A percentile compares a stretch with the other conserved stretches of the same genome.
Conservation (phyloP, 2,888 invertebrate species). For the Epirrita christyi region DNA sequence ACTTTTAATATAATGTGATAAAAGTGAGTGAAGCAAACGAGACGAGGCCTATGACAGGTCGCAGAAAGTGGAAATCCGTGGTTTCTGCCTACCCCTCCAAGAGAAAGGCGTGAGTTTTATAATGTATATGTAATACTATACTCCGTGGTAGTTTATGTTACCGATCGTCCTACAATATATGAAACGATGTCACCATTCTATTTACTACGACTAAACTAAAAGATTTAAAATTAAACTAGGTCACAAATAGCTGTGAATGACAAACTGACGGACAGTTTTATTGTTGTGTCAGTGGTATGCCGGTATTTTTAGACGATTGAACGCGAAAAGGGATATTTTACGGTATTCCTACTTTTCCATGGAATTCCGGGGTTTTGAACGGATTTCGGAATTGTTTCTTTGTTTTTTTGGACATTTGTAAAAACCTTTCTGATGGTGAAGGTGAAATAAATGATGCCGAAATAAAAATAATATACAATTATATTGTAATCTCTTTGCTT, state of each 20-base stretch:
- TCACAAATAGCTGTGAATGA: slow-evolving; percentile 20
- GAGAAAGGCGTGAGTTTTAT: too few species aligned
- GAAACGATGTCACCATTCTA: too few species aligned
- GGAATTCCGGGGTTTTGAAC: not conserved
- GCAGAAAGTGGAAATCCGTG: too few species aligned
- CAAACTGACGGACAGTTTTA: slow-evolving; percentile 19
- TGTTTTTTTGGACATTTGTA: not conserved
- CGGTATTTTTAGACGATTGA: slow-evolving; percentile 13
- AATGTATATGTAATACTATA: too few species aligned
- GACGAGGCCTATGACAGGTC: too few species aligned
- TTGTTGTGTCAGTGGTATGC: slow-evolving; percentile 18
- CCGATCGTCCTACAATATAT: too few species aligned
- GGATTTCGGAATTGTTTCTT: not conserved
- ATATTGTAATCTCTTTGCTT: too few species aligned
- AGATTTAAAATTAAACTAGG: slow-evolving; percentile 18
- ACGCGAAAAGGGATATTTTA: slow-evolving; percentile 1
- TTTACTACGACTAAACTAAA: not conserved
- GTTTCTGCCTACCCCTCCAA: too few species aligned
- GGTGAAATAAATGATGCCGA: not conserved
- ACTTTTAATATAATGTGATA: too few species aligned
- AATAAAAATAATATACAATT: too few species aligned
- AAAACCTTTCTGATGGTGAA: not conserved
- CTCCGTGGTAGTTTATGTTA: too few species aligned
- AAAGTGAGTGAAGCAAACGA: too few species aligned
- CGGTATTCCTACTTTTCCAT: slow-evolving; percentile 4